These are phyloP conservation scores for Poeciliopsis prolifica DNA, from an alignment of 2,113 vertebrate genomes.

Conservation along the genomic window DNA sequence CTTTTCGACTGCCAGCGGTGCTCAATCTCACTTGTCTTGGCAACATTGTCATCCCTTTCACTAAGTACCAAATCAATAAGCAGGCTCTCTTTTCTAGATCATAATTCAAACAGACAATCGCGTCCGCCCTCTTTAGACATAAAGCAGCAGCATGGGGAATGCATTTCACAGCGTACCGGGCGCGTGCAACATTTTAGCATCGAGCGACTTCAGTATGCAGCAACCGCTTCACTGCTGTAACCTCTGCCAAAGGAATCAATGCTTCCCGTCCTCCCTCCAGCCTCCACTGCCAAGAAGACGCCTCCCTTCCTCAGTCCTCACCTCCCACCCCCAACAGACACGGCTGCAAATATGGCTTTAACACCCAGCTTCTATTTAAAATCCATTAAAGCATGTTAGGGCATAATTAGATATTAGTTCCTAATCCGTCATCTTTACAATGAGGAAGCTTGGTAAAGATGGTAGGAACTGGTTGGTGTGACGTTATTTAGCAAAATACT, in stretches of 20 bases:
- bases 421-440: slow-evolving; percentile 77
- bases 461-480: background rate
- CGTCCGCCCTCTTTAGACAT: slow-evolving; percentile 55
- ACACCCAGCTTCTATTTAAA: slow-evolving; percentile 79
- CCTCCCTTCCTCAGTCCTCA: slow-evolving; percentile 40
- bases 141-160: slow-evolving; percentile 47
- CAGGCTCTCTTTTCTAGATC: slow-evolving; percentile 52
- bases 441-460: slow-evolving; percentile 55
- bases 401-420: slow-evolving; percentile 80
- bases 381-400: slow-evolving; percentile 82
- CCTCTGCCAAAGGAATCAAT: slow-evolving; percentile 70
- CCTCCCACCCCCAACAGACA: slow-evolving; percentile 48
- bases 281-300: slow-evolving; percentile 54
- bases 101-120: slow-evolving; percentile 64
- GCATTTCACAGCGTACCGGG: slow-evolving; percentile 39
- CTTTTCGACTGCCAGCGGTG: slow-evolving; percentile 38
- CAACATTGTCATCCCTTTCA: slow-evolving; percentile 53
- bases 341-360: slow-evolving; percentile 59
- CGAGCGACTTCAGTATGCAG: slow-evolving; percentile 60
- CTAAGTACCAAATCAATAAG: slow-evolving; percentile 65
- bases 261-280: slow-evolving; percentile 54
- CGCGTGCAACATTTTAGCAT: slow-evolving; percentile 47
- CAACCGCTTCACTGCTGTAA: slow-evolving; percentile 53
- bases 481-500: background rate
- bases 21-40: slow-evolving; percentile 61